These are phyloP conservation scores for Elgaria multicarinata DNA, from an alignment of 2,113 vertebrate genomes.

Conservation along the genomic window DNA sequence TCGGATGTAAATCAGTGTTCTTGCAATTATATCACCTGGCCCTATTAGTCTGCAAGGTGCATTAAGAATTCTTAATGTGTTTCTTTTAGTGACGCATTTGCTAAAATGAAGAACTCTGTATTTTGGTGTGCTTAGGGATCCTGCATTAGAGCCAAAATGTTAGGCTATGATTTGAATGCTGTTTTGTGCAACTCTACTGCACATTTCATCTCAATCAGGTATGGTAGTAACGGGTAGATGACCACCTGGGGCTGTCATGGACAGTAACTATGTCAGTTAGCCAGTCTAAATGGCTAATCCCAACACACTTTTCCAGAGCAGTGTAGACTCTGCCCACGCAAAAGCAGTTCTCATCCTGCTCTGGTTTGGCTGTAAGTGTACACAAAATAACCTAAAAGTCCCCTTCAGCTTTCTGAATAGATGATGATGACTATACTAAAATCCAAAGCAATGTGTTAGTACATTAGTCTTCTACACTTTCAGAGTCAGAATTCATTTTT, in stretches of 20 bases:
- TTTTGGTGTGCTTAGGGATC: background rate
- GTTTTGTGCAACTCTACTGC: background rate
- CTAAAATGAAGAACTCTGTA: background rate
- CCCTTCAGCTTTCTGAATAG: background rate
- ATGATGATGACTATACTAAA: background rate
- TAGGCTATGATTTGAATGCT: background rate
- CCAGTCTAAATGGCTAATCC: background rate
- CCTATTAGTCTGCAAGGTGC: background rate
- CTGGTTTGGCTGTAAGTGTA: background rate
- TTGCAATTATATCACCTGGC: background rate
- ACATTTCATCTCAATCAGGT: background rate
- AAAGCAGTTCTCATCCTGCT: background rate
- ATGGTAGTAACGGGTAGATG: too few relatives aligned
- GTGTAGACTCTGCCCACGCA: background rate
- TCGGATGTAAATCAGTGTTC: slow-evolving; percentile 1
- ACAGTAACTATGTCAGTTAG: background rate
- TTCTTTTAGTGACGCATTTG: background rate
- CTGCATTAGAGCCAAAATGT: background rate
- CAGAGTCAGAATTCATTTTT: too few relatives aligned
- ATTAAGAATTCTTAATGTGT: background rate
- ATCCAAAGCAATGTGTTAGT: background rate
- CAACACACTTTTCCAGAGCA: background rate
- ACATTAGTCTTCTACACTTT: too few relatives aligned
- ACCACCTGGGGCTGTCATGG: background rate
- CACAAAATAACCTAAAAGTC: background rate